Evolutionary conservation across 2,797 vertebrate species (phyloP), one percentile per base, ranked within the genome.

Genomic region (Sebastes elongatus): DNA sequence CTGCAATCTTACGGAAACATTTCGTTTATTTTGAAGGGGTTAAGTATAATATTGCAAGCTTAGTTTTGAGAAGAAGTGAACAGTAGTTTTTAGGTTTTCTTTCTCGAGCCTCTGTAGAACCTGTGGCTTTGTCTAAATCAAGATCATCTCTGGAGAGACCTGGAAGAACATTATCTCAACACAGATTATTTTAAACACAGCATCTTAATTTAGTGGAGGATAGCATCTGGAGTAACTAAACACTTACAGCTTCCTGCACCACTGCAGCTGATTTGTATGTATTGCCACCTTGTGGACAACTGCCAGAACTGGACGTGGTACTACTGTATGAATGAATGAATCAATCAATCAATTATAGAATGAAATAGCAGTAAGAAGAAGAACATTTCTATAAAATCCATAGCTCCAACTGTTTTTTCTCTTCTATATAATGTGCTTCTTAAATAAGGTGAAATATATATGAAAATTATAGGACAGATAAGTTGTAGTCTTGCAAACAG

Each of bases 211-310:
- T 20, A 38, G 30, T 53, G 22, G 5, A 64, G n/a, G 32, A 25
- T 16, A n/a, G 18, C 18, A 52, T 53, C 59, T 27, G 28, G 14
- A 33, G 4, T 9, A 46, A 66, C 20, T 9, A 13, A 55, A 23
- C 22, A 30, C 27, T 53, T 30, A 18, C 11, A 6, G 8, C 27
- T 11, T 7, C 5, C 6, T 61, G 69, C 46, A 68, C 5, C 10
- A 18, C 49, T 72, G 42, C 52, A 52, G 56, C 64, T 86, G 25
- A 71, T 86, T 84, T 78, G 90, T 71, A 79, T 82, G n/a, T 78
- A 79, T 35, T 88, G 88, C 90, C 92, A 91, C 84, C 92, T 80
- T 75, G 82, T 93, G 93, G 92, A 81, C 62, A 76, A 57, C 6
- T 14, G 2, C 0, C 10, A 30, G 57, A 83, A 81, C 62, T 82